Evolutionary conservation across 2,113 vertebrate genomes (phyloP).

Genomic region (Pluvialis apricaria): DNA sequence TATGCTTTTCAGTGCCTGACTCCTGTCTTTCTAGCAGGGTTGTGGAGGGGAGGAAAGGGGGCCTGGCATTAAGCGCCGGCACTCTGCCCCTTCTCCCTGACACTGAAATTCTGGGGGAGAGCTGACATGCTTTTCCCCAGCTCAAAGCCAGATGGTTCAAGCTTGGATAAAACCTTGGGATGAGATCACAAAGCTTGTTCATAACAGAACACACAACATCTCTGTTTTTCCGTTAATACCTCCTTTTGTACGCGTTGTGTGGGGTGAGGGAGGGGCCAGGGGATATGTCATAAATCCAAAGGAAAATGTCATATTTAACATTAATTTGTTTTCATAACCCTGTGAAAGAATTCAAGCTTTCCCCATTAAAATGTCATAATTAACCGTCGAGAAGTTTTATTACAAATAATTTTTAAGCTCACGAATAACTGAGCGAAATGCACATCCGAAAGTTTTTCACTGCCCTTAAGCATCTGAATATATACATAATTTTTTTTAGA

Average conservation of each 20-base stretch:
- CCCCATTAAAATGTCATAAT: conserved; percentile 62
- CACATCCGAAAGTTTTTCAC: not conserved
- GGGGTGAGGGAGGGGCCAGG: conserved; percentile 28
- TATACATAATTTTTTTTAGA: not conserved
- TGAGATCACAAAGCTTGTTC: conserved; percentile 76
- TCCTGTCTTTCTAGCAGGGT: conserved; percentile 69
- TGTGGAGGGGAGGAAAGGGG: conserved; percentile 62
- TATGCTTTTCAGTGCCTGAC: conserved; percentile 77
- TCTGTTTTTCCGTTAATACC: conserved; percentile 60
- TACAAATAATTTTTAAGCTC: conserved; percentile 19
- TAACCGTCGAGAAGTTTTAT: conserved; percentile 45
- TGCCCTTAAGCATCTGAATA: not conserved
- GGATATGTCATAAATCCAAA: conserved; percentile 54
- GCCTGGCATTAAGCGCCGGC: conserved; percentile 51
- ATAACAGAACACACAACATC: conserved; percentile 65
- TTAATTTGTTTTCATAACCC: conserved; percentile 64
- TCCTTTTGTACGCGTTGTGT: conserved; percentile 55
- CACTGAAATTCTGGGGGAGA: conserved; percentile 82
- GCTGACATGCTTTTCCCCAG: conserved; percentile 74
- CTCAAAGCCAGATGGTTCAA: conserved; percentile 86
- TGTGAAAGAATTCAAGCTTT: conserved; percentile 42
- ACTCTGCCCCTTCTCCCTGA: conserved; percentile 66
- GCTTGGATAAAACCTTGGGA: conserved; percentile 74
- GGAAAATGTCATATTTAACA: conserved; percentile 62
- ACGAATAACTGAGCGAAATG: not conserved